Evolutionary conservation across 2,888 invertebrate species (phyloP).

Genomic region (Suillia variegata): DNA sequence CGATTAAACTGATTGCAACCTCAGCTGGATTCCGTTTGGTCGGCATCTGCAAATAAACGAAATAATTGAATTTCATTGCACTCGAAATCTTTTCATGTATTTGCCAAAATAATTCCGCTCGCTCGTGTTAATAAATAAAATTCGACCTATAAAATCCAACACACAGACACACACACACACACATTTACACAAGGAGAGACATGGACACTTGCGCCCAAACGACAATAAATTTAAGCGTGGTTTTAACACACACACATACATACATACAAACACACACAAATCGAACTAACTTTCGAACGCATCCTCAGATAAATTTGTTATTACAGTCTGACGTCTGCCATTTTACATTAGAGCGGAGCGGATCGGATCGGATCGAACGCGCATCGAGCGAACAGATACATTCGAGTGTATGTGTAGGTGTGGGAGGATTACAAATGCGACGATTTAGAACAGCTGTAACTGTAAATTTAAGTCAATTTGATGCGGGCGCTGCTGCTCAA

Average conservation of each 20-base stretch:
- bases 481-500: constrained; percentile 17
- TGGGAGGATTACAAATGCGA: constrained; percentile 25
- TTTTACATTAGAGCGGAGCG: constrained; percentile 36
- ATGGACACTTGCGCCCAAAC: constrained; percentile 9
- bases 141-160: background rate
- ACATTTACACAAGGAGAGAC: background rate
- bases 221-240: constrained; percentile 31
- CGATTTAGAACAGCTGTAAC: constrained; percentile 28
- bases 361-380: background rate
- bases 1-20: no score
- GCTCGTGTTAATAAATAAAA: background rate
- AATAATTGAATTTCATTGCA: no score
- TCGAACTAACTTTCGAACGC: background rate
- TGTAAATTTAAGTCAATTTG: constrained; percentile 29
- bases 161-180: background rate
- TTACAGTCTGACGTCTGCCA: constrained; percentile 35
- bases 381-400: background rate
- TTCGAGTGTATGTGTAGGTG: no score
- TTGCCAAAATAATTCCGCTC: background rate
- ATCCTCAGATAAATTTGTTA: constrained; percentile 24
- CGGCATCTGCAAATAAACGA: no score
- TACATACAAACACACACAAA: background rate
- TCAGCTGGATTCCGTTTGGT: background rate
- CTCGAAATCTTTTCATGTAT: background rate
- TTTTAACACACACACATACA: constrained; percentile 15